phyloP scores from a whole-genome alignment of 2,888 invertebrate genomes.

The Lepidocyrtinus sp. region DNA sequence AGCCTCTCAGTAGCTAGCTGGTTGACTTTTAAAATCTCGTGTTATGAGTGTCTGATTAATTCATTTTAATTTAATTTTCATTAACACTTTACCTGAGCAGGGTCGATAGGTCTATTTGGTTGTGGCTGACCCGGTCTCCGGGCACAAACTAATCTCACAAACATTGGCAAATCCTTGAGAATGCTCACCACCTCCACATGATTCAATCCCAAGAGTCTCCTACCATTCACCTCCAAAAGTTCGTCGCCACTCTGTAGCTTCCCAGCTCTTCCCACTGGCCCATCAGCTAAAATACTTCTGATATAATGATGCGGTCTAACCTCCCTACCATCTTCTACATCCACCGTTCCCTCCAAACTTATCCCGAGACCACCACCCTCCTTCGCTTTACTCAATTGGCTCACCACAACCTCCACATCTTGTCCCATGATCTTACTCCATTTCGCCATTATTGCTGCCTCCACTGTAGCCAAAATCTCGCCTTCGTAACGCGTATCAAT shows the following conservation, averaged over 20 bases:
- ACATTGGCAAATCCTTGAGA: slow-evolving; percentile 90
- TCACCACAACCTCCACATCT: slow-evolving; percentile 90
- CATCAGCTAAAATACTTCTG: slow-evolving; percentile 97
- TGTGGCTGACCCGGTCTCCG: slow-evolving; percentile 74
- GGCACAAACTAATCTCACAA: slow-evolving; percentile 93
- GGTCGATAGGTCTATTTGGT: slow-evolving; percentile 81
- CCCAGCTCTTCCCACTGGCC: slow-evolving; percentile 95
- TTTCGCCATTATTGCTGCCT: slow-evolving; percentile 82
- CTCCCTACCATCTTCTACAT: slow-evolving; percentile 97
- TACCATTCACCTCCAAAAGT: slow-evolving; percentile 89
- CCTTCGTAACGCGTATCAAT: slow-evolving; percentile 72
- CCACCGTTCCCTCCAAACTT: slow-evolving; percentile 97
- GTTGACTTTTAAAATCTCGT: too few species aligned
- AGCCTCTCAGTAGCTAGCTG: too few species aligned
- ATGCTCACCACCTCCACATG: slow-evolving; percentile 95
- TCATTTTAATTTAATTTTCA: too few species aligned
- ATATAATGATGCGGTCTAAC: slow-evolving; percentile 95
- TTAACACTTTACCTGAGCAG: too few species aligned
- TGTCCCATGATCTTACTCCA: slow-evolving; percentile 86
- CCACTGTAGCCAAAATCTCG: slow-evolving; percentile 82
- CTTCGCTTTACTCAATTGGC: slow-evolving; percentile 92
- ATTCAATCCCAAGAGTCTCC: slow-evolving; percentile 90
- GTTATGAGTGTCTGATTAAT: too few species aligned
- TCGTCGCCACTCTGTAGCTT: slow-evolving; percentile 95
- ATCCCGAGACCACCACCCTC: slow-evolving; percentile 96